Percentiles rank a stretch among this genome's conserved stretches.
Evolutionary conservation across 2,888 invertebrate genomes (phyloP).

Genomic region (Synergus itoensis): DNA sequence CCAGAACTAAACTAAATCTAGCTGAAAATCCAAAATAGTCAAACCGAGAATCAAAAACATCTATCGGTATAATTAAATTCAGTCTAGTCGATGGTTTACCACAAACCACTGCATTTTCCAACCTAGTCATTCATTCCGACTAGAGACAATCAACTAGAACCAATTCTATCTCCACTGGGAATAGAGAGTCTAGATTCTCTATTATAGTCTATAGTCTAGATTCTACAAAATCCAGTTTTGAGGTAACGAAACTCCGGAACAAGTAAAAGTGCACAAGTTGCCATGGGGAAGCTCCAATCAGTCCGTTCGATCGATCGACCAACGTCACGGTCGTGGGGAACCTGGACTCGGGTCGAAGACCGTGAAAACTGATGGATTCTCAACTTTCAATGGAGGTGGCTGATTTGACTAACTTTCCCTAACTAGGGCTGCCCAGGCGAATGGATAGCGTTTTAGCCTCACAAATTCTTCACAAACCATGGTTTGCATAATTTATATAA

Average conservation of each 20-base stretch:
- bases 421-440: slow-evolving; percentile 54
- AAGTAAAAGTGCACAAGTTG: slow-evolving; percentile 45
- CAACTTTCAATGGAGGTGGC: slow-evolving; percentile 7
- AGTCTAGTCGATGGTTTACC: background rate
- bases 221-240: background rate
- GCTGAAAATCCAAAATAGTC: background rate
- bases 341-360: slow-evolving; percentile 47
- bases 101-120: background rate
- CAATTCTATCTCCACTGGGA: slow-evolving; percentile 2
- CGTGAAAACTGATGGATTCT: slow-evolving; percentile 50
- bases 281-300: slow-evolving; percentile 55
- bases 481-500: background rate
- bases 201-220: background rate
- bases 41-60: background rate
- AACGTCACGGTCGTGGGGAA: slow-evolving; percentile 12
- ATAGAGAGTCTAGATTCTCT: background rate
- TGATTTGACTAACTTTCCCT: slow-evolving; percentile 64
- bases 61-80: background rate
- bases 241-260: background rate
- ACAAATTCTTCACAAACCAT: background rate
- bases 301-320: slow-evolving; percentile 35
- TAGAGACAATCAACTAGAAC: background rate
- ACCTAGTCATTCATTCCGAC: background rate
- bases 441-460: no score
- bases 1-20: background rate